phyloP scores from a whole-genome alignment of 1,140 invertebrate genomes.

The Octopus bimaculoides region DNA sequence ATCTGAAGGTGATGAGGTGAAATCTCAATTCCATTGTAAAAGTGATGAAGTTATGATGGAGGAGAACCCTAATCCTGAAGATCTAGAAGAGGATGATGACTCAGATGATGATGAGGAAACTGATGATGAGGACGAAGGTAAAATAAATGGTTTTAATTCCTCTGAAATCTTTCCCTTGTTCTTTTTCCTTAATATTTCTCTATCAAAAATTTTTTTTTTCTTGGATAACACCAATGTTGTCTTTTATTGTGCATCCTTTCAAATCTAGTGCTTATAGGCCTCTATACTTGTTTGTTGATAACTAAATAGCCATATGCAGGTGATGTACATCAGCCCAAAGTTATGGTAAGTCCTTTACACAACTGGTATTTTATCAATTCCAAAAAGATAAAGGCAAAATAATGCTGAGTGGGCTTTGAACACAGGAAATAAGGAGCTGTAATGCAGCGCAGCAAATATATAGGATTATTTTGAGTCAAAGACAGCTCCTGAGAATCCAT shows the following conservation, averaged over 20 bases:
- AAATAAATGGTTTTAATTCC: slow-evolving; percentile 14
- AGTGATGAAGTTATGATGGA: slow-evolving; percentile 15
- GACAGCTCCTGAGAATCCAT: too few relatives aligned
- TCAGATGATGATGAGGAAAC: slow-evolving; percentile 52
- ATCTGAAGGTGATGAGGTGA: slow-evolving; percentile 17
- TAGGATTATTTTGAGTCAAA: too few relatives aligned
- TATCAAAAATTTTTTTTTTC: background rate
- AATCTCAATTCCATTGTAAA: background rate
- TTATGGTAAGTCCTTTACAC: too few relatives aligned
- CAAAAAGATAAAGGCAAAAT: too few relatives aligned
- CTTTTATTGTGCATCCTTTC: background rate
- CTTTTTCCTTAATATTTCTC: background rate
- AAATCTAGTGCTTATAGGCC: background rate
- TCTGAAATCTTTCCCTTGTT: slow-evolving; percentile 3
- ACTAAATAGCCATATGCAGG: background rate
- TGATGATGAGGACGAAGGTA: slow-evolving; percentile 38
- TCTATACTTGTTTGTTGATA: background rate
- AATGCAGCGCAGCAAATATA: too few relatives aligned
- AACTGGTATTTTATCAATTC: too few relatives aligned
- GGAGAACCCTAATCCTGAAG: slow-evolving; percentile 18
- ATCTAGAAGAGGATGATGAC: slow-evolving; percentile 23
- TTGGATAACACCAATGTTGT: background rate
- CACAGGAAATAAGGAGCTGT: too few relatives aligned
- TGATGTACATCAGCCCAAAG: background rate
- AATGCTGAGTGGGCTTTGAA: too few relatives aligned